Evolutionary conservation across 2,113 vertebrate species (phyloP).

Genomic region (Dromiciops gliroides): DNA sequence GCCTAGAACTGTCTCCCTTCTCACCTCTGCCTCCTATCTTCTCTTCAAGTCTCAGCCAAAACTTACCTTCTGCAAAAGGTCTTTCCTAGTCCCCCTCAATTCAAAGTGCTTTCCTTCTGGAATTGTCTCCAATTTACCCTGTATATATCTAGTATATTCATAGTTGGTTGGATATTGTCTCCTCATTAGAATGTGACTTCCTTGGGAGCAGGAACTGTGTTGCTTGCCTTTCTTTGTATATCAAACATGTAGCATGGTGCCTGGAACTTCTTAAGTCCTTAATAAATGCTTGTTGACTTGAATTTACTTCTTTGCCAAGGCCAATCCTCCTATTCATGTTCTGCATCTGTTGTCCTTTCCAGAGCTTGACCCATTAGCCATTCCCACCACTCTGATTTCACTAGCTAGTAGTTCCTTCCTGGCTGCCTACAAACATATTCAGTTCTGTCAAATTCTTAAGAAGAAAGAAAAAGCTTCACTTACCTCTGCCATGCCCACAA

Average conservation of each 20-base stretch:
- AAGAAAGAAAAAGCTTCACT: background rate
- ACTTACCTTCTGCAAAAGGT: background rate
- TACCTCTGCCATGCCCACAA: background rate
- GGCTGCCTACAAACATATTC: background rate
- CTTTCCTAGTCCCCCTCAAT: background rate
- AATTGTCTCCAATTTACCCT: background rate
- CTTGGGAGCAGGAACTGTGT: background rate
- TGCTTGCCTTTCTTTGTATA: background rate
- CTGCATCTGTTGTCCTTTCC: background rate
- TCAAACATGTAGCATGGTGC: background rate
- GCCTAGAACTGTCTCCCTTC: background rate
- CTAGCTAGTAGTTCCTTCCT: background rate
- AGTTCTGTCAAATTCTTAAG: background rate
- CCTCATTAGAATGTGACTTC: background rate
- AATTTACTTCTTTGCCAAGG: background rate
- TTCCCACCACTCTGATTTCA: background rate
- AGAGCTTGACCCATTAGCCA: background rate
- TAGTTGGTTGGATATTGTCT: background rate
- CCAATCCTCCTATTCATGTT: background rate
- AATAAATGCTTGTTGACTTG: background rate
- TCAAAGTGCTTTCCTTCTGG: background rate
- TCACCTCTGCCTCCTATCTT: background rate
- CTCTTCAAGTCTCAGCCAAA: background rate
- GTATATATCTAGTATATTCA: background rate
- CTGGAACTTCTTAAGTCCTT: background rate